Evolutionary conservation across 2,888 invertebrate genomes (phyloP).

Genomic region (Ischnura elegans): DNA sequence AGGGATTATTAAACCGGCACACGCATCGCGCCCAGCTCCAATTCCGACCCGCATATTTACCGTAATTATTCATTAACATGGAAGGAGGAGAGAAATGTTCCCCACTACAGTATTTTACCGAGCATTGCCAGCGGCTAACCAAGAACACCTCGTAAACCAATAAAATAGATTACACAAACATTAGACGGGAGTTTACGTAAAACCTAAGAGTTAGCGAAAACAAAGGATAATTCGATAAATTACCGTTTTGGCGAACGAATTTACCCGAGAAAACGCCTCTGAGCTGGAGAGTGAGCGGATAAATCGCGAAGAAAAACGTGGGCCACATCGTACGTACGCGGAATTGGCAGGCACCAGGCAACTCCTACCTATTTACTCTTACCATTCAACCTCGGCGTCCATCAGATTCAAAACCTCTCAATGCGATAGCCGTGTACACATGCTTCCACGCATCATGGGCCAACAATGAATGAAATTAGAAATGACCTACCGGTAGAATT

Average conservation of each 20-base stretch:
- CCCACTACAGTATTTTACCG: background rate
- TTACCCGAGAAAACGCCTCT: background rate
- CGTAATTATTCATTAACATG: background rate
- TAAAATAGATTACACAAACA: background rate
- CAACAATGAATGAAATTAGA: too few species aligned
- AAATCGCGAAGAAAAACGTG: too few species aligned
- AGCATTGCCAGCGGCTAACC: background rate
- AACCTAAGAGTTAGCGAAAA: background rate
- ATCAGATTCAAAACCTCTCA: too few species aligned
- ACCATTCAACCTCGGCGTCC: too few species aligned
- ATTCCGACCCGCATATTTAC: background rate
- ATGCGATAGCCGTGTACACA: too few species aligned
- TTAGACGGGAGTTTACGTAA: background rate
- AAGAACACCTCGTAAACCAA: background rate
- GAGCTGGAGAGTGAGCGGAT: background rate
- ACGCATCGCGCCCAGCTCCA: background rate
- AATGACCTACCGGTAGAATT: too few species aligned
- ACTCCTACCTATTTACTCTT: too few species aligned
- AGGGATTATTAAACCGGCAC: background rate
- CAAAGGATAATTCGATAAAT: background rate
- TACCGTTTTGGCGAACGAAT: background rate
- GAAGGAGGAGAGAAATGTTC: background rate
- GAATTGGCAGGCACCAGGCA: too few species aligned
- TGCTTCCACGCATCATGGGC: too few species aligned
- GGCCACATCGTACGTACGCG: too few species aligned